phyloP scores from a whole-genome alignment of 2,888 invertebrate genomes.

The Drosophila limbata region DNA sequence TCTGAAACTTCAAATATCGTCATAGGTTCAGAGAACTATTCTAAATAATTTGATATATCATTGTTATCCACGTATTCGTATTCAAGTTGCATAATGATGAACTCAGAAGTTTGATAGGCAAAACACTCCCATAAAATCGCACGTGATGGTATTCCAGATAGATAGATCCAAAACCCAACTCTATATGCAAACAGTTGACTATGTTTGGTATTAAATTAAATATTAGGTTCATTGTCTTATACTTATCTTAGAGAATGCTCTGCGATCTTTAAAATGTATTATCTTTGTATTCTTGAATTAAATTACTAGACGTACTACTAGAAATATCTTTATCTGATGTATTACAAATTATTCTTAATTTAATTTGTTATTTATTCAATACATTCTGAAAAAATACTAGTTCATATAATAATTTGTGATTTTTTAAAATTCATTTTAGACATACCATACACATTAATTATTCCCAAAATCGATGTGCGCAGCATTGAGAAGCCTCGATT shows the following conservation, averaged over 20 bases:
- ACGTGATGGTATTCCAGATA: conserved; percentile 41
- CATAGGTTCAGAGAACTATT: conserved; percentile 32
- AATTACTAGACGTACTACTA: not conserved
- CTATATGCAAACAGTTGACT: not conserved
- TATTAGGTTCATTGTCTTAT: conserved; percentile 24
- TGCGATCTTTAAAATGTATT: not conserved
- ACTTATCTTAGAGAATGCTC: not conserved
- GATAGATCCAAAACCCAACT: not conserved
- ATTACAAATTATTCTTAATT: not conserved
- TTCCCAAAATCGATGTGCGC: conserved; percentile 86
- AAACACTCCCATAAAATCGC: conserved; percentile 30
- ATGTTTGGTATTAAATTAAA: not conserved
- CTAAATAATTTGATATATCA: not conserved
- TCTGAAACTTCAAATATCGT: not conserved
- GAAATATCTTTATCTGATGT: not conserved
- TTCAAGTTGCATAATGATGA: conserved; percentile 48
- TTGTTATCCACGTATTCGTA: not conserved
- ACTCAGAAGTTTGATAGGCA: conserved; percentile 11
- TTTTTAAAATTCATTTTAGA: conserved; percentile 83
- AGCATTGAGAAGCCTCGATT: conserved; percentile 86
- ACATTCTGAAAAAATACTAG: not conserved
- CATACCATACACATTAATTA: conserved; percentile 87
- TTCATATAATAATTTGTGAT: not conserved
- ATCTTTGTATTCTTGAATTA: too few species aligned
- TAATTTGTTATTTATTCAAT: too few species aligned